Conservation (phyloP, 2,113 vertebrate species). For the Bujurquina vittata region DNA sequence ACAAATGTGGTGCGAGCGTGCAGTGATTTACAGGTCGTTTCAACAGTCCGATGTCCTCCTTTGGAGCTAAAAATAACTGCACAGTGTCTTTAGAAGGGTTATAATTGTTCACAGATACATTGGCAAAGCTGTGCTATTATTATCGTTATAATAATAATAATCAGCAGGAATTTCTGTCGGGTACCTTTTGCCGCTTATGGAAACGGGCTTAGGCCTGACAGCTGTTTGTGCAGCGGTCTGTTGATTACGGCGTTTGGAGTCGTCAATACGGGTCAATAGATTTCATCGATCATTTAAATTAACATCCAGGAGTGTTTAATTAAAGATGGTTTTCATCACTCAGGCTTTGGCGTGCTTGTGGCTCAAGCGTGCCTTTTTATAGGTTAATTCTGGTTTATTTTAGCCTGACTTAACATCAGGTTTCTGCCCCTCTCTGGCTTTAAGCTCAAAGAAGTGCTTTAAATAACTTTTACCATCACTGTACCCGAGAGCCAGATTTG, state of each 20-base stretch:
- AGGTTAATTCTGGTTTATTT: not conserved
- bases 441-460: fast-evolving
- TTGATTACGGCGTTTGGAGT: not conserved
- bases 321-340: not conserved
- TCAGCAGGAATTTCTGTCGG: not conserved
- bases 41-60: too few species aligned
- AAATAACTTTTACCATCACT: not conserved
- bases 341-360: not conserved
- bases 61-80: not conserved
- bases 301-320: not conserved
- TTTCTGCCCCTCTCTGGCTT: not conserved
- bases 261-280: not conserved
- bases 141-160: not conserved
- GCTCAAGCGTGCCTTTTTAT: not conserved
- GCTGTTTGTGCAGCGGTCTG: not conserved
- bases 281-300: not conserved
- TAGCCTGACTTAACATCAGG: not conserved
- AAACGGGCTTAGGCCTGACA: not conserved
- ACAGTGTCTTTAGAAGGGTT: not conserved
- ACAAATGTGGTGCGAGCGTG: not conserved
- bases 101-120: fast-evolving
- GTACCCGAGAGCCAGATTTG: fast-evolving
- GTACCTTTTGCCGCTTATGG: not conserved
- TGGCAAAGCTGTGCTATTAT: not conserved
- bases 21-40: not conserved